Evolutionary conservation across 2,888 invertebrate species (phyloP).

Genomic region (Zaprionus bogoriensis): DNA sequence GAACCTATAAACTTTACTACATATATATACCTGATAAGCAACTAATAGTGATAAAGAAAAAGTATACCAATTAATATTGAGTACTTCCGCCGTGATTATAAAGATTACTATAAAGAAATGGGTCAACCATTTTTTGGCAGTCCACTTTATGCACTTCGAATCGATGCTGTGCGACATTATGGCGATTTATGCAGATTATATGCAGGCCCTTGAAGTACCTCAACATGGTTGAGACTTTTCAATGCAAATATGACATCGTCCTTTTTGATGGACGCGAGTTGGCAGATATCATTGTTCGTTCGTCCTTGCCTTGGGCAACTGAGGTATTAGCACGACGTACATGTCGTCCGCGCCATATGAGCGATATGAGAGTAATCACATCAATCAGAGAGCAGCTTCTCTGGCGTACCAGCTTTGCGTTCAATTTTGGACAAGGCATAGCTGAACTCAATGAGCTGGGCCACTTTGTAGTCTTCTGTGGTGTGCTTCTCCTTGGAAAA

Average conservation of each 20-base stretch:
- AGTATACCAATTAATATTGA: not conserved
- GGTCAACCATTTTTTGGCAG: slow-evolving; percentile 99
- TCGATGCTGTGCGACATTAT: slow-evolving; percentile 96
- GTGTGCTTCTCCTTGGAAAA: slow-evolving; percentile 99
- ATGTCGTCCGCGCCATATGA: slow-evolving; percentile 99
- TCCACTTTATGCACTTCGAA: slow-evolving; percentile 98
- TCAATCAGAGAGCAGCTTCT: slow-evolving; percentile 98
- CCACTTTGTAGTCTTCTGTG: slow-evolving; percentile 99
- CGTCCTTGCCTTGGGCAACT: slow-evolving; percentile 92
- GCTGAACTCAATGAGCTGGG: slow-evolving; percentile 99
- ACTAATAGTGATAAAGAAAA: not conserved
- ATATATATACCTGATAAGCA: not conserved
- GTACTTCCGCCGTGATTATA: not conserved
- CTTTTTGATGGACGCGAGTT: slow-evolving; percentile 99
- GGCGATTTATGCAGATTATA: slow-evolving; percentile 95
- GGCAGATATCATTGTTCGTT: slow-evolving; percentile 98
- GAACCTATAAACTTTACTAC: too few species aligned
- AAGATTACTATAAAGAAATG: not conserved
- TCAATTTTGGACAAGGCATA: slow-evolving; percentile 99
- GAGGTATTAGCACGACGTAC: slow-evolving; percentile 93
- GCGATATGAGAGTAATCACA: slow-evolving; percentile 96
- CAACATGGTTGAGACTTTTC: slow-evolving; percentile 96
- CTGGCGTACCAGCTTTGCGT: slow-evolving; percentile 98
- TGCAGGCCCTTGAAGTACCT: slow-evolving; percentile 99
- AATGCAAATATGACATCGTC: slow-evolving; percentile 99